phyloP scores from a whole-genome alignment of 2,888 invertebrate species.

The Dicranocentrus wangi region DNA sequence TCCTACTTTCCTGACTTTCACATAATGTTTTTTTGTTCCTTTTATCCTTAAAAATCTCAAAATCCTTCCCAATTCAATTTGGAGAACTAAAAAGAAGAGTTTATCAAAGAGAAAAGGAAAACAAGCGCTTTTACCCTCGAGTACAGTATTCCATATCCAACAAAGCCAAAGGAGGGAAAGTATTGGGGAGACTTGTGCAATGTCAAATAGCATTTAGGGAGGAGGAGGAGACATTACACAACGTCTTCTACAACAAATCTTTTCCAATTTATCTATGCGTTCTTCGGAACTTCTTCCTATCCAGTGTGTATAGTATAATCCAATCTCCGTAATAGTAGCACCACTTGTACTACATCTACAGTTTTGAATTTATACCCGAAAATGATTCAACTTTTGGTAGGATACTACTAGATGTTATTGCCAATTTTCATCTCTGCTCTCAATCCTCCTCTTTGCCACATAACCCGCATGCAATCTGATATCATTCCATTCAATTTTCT shows the following conservation, averaged over 20 bases:
- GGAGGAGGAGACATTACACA: slow-evolving; percentile 8
- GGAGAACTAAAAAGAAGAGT: background rate
- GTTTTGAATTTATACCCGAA: too few species aligned
- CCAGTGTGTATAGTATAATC: too few species aligned
- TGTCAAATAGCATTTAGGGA: slow-evolving; percentile 3
- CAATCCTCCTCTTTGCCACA: background rate
- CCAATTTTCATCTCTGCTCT: slow-evolving; percentile 9
- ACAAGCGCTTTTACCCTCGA: background rate
- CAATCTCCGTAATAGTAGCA: too few species aligned
- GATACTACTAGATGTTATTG: slow-evolving; percentile 6
- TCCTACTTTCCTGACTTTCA: background rate
- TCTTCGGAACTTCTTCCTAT: too few species aligned
- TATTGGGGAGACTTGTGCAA: too few species aligned
- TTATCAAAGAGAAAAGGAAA: slow-evolving; percentile 1
- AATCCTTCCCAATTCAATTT: slow-evolving; percentile 19
- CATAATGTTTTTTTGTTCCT: too few species aligned
- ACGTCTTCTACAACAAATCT: slow-evolving; percentile 3
- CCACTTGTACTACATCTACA: too few species aligned
- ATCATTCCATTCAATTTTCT: slow-evolving; percentile 29
- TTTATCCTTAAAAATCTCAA: background rate
- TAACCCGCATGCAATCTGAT: slow-evolving; percentile 30
- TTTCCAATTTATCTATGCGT: slow-evolving; percentile 19
- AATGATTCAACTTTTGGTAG: background rate
- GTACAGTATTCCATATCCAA: background rate
- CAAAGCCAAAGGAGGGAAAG: too few species aligned